A percentile compares a stretch with the other conserved stretches of the same genome.
phyloP scores from a whole-genome alignment of 2,113 vertebrate species.

The Aptenodytes patagonicus region DNA sequence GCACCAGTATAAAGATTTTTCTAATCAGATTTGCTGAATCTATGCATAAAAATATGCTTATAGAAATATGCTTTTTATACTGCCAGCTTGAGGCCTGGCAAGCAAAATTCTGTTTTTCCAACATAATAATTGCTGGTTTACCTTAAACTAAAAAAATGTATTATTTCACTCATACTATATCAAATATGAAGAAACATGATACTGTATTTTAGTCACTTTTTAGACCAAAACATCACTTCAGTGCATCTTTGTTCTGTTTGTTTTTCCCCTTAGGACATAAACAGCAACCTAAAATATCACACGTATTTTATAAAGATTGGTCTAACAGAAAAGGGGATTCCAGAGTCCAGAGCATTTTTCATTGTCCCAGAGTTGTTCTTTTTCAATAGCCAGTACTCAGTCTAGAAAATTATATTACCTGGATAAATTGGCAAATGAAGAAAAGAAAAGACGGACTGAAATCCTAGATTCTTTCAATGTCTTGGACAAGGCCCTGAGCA shows the following conservation, averaged over 20 bases:
- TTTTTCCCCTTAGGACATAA: not conserved
- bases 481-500: not conserved
- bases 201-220: not conserved
- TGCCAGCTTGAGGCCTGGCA: not conserved
- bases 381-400: not conserved
- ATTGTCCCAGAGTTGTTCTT: not conserved
- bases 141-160: not conserved
- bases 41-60: not conserved
- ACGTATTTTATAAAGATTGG: not conserved
- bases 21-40: not conserved
- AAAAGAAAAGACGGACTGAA: not conserved
- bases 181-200: not conserved
- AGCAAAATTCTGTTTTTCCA: not conserved
- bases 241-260: not conserved
- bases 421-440: not conserved
- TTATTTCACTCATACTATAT: not conserved
- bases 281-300: not conserved
- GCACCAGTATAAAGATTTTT: not conserved
- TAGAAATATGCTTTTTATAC: not conserved
- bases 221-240: not conserved
- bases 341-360: not conserved
- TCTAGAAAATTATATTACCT: not conserved
- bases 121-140: not conserved
- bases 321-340: not conserved
- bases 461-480: not conserved